Evolutionary conservation across 2,888 invertebrate species (phyloP), one percentile per base, ranked within the genome.

Genomic region (Listrodromus nycthemerus): DNA sequence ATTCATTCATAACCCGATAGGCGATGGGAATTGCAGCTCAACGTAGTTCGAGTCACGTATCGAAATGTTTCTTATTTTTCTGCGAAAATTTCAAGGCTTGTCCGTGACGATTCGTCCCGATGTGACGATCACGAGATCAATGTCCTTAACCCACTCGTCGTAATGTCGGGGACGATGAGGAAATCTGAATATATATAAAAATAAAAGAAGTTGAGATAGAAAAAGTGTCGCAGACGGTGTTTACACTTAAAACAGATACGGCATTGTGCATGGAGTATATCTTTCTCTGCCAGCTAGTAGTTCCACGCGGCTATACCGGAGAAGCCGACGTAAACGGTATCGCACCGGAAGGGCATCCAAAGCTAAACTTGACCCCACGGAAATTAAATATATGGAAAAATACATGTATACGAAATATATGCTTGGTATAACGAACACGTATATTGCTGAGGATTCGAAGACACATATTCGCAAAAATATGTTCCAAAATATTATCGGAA

Each of bases 101-200:
- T 13, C 10, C 27, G 73, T 61, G 48, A 63, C 67, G 41, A 55
- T 52, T 74, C 37, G 61, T 73, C 73, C 21, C n/a, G 30, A 61
- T 48, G 48, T 30, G 50, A 48, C 16, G 55, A 76, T 80, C 67
- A 37, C 58, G 52, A 83, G 58, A 37, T 71, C 61, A 24, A 71
- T 73, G 50, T 50, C 80, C 83, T 80, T 76, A 76, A 83, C 75
- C 71, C 67, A 83, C 61, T 83, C 80, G 1, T 2, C 37, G 16
- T 10, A 50, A 70, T 58, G 61, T 63, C 82, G 52, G 70, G 82
- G 78, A 8, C 67, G 55, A 24, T 41, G 8, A 48, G 8, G 41
- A 30, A 74, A 48, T 61, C 16, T 61, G 27, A 61, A 61, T 58
- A 16, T 37, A 71, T 21, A 41, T 13, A 30, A 58, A 58, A 58